Conservation (phyloP, 2,113 vertebrate species). For the Apodemus speciosus region DNA sequence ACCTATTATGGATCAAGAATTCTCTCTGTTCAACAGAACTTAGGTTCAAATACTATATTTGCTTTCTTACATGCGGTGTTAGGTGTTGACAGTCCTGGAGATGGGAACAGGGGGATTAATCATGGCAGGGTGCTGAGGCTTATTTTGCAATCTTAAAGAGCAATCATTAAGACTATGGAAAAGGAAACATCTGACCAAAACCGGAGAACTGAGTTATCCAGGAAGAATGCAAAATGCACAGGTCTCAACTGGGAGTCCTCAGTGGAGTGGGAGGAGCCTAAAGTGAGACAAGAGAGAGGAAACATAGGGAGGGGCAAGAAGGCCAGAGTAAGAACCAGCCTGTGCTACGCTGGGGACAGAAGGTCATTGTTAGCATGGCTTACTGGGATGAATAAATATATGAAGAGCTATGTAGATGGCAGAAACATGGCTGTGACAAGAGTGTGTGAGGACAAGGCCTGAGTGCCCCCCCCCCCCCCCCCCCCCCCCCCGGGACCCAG, state of each 20-base stretch:
- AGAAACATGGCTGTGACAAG: neutral
- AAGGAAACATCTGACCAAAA: neutral
- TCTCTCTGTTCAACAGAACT: neutral
- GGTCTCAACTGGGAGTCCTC: neutral
- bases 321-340: neutral
- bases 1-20: neutral
- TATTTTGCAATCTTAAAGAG: neutral
- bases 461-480: no score
- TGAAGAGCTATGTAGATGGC: neutral
- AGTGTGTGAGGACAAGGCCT: neutral
- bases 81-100: neutral
- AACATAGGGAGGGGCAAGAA: neutral
- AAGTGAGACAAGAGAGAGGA: neutral
- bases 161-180: neutral
- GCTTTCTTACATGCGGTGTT: neutral
- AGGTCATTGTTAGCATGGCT: neutral
- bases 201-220: neutral
- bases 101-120: neutral
- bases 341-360: neutral
- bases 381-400: neutral
- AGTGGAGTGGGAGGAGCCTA: neutral
- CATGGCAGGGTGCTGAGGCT: neutral
- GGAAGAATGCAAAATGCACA: neutral
- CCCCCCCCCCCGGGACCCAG: neutral
- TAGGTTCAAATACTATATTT: neutral